Conservation (phyloP, 1,140 invertebrate genomes). For the Platyura marginata region DNA sequence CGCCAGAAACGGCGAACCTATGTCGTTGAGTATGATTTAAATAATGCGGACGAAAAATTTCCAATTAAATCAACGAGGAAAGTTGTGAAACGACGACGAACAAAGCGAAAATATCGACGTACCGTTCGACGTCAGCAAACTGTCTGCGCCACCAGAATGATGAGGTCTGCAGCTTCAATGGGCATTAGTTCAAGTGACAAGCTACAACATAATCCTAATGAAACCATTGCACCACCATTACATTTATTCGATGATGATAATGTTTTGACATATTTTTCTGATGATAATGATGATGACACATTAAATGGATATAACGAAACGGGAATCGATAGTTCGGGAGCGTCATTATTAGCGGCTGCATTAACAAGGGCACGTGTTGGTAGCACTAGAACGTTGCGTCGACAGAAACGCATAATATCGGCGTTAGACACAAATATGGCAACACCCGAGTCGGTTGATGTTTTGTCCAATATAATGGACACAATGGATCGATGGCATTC, state of each 20-base stretch:
- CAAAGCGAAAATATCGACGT: slow-evolving; percentile 11
- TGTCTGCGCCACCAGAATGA: slow-evolving; percentile 24
- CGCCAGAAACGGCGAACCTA: slow-evolving; percentile 25
- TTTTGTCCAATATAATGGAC: slow-evolving; percentile 55
- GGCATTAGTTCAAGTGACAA: slow-evolving; percentile 16
- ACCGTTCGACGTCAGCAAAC: slow-evolving; percentile 12
- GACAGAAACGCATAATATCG: slow-evolving; percentile 7
- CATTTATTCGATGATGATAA: slow-evolving; percentile 38
- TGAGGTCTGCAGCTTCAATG: slow-evolving; percentile 14
- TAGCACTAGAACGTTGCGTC: slow-evolving; percentile 12
- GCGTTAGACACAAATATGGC: slow-evolving; percentile 2
- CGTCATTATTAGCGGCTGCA: not conserved
- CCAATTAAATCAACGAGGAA: slow-evolving; percentile 27
- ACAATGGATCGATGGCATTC: slow-evolving; percentile 56
- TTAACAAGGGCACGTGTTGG: not conserved
- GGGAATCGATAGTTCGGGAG: slow-evolving; percentile 6
- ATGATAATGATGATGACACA: slow-evolving; percentile 12
- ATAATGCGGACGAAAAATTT: slow-evolving; percentile 32
- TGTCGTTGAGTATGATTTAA: slow-evolving; percentile 31
- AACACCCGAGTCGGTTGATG: slow-evolving; percentile 22
- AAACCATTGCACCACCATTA: slow-evolving; percentile 14
- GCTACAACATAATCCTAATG: slow-evolving; percentile 7
- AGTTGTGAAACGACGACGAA: slow-evolving; percentile 24
- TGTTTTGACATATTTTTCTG: slow-evolving; percentile 41
- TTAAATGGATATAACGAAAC: slow-evolving; percentile 2